Conservation (phyloP, 2,113 vertebrate genomes). For the Eonycteris spelaea region DNA sequence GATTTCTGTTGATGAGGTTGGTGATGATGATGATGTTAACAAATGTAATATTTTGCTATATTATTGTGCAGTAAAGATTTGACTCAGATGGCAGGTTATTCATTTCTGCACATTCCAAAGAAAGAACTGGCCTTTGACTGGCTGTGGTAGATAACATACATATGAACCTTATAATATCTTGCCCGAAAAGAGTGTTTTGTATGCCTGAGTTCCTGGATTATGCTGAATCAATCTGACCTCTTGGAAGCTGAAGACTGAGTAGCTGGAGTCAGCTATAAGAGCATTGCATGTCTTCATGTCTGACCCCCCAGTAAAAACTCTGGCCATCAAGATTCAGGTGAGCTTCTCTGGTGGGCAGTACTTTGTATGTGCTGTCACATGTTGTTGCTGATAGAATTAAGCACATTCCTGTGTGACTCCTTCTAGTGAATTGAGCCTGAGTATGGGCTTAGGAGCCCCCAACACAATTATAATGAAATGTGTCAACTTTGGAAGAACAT, state of each 20-base stretch:
- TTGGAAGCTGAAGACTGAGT: neutral
- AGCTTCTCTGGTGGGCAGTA: neutral
- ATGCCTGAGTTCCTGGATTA: neutral
- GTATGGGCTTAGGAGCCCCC: neutral
- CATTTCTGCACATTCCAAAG: neutral
- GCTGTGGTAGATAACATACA: neutral
- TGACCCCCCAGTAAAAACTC: neutral
- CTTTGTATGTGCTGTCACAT: neutral
- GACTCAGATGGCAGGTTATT: neutral
- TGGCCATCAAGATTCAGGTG: neutral
- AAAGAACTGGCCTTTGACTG: neutral
- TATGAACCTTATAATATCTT: neutral
- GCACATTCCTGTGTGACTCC: neutral
- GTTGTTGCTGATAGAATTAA: neutral
- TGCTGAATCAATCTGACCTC: neutral
- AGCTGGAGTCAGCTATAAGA: neutral
- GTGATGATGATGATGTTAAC: neutral
- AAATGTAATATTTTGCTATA: neutral
- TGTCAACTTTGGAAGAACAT: neutral
- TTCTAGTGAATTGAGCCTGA: neutral
- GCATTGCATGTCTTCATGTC: neutral
- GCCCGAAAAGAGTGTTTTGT: neutral
- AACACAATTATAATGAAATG: neutral
- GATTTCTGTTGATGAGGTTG: neutral
- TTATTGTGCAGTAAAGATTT: neutral